These are phyloP conservation scores for Heliconius ismenius DNA, from an alignment of 2,888 invertebrate species.

Conservation along the genomic window DNA sequence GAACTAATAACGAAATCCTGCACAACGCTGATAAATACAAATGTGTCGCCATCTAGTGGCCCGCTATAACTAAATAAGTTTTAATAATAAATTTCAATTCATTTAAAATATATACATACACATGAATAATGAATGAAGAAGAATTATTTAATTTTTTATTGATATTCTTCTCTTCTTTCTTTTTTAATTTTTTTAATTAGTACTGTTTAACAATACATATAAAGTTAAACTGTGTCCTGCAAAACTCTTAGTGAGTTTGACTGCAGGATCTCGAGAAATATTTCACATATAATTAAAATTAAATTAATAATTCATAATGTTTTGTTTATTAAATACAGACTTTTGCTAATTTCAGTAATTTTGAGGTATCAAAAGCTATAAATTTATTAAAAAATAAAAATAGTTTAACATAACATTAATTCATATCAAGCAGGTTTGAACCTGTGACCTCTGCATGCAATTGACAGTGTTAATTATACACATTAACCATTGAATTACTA, in stretches of 20 bases:
- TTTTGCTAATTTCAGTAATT: background rate
- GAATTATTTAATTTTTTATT: too few relatives aligned
- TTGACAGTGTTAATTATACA: background rate
- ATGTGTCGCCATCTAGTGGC: constrained; percentile 5
- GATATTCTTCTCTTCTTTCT: too few relatives aligned
- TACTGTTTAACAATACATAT: too few relatives aligned
- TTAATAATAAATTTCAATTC: background rate
- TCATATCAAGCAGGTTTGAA: background rate
- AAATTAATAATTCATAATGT: background rate
- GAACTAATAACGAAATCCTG: background rate
- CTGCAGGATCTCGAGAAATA: too few relatives aligned
- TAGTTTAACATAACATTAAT: background rate
- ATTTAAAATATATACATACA: background rate
- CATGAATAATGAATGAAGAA: background rate
- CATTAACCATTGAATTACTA: background rate
- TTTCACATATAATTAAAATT: too few relatives aligned
- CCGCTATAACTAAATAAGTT: background rate
- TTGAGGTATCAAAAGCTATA: background rate
- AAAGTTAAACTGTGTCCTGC: too few relatives aligned
- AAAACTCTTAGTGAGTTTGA: too few relatives aligned
- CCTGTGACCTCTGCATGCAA: background rate
- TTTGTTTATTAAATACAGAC: background rate
- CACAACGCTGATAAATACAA: background rate
- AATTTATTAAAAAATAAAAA: background rate
- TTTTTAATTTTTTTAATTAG: too few relatives aligned